Percentiles rank a stretch among this genome's conserved stretches.
Conservation (phyloP, 2,113 vertebrate genomes). For the Himantopus leucocephalus region DNA sequence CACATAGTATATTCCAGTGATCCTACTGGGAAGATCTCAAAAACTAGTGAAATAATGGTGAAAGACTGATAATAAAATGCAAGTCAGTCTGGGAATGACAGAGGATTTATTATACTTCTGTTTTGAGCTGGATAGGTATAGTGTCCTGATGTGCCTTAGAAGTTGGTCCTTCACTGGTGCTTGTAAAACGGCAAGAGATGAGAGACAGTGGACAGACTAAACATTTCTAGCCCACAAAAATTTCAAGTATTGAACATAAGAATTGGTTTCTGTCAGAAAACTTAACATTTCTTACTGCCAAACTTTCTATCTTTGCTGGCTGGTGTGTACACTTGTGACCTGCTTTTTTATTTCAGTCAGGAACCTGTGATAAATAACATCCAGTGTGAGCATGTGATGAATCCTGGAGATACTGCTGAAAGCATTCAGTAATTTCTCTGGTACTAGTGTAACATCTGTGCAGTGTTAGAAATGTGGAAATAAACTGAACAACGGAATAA, state of each 20-base stretch:
- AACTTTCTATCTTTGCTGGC: background rate
- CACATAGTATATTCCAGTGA: background rate
- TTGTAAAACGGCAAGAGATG: background rate
- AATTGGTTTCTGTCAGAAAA: background rate
- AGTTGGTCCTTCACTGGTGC: background rate
- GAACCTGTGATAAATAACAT: background rate
- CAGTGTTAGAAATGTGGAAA: conserved; percentile 21
- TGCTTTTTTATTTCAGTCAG: conserved; percentile 30
- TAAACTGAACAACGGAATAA: conserved; percentile 16
- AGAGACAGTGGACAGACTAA: background rate
- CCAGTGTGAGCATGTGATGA: background rate
- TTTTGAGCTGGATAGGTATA: background rate
- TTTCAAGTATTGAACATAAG: background rate
- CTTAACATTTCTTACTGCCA: background rate
- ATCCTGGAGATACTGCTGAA: background rate
- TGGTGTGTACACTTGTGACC: background rate
- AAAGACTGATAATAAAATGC: background rate
- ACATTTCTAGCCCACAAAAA: background rate
- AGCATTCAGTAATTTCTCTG: conserved; percentile 29
- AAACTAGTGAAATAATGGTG: background rate
- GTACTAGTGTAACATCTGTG: background rate
- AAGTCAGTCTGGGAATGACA: background rate
- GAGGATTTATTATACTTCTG: background rate
- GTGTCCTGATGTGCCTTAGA: background rate
- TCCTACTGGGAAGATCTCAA: background rate